Evolutionary conservation across 1,140 invertebrate species (phyloP).

Genomic region (Atopsyche davidsoni): DNA sequence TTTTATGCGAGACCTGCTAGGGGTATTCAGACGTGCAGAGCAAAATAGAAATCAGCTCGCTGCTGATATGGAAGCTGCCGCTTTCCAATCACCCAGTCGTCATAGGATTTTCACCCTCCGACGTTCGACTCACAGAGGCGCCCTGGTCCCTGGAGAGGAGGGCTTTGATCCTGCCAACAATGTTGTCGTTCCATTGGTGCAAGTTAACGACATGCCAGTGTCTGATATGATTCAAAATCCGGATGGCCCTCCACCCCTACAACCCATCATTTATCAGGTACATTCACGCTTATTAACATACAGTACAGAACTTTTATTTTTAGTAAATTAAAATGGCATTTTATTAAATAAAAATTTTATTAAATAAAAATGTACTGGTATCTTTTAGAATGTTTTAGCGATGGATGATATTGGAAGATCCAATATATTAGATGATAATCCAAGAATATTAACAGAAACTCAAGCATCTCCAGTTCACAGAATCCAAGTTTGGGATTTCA

Average conservation of each 20-base stretch:
- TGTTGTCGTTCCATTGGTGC: slow-evolving; percentile 49
- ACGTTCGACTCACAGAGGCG: no score
- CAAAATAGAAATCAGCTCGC: slow-evolving; percentile 3
- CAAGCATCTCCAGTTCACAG: slow-evolving; percentile 51
- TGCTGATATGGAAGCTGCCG: slow-evolving; percentile 1
- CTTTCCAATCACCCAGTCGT: neutral
- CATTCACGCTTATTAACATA: neutral
- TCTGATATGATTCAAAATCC: slow-evolving; percentile 38
- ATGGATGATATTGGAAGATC: slow-evolving; percentile 21
- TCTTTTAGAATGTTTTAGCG: slow-evolving; percentile 19
- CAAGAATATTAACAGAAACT: slow-evolving; percentile 16
- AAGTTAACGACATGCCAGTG: slow-evolving; percentile 54
- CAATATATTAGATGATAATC: slow-evolving; percentile 13
- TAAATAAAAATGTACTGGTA: no score
- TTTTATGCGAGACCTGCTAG: slow-evolving; percentile 13
- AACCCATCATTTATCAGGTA: neutral
- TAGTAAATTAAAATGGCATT: no score
- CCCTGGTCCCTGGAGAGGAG: neutral
- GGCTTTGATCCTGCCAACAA: slow-evolving; percentile 35
- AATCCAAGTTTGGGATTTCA: slow-evolving; percentile 81
- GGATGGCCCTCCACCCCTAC: slow-evolving; percentile 32
- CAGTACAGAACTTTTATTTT: neutral
- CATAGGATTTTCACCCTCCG: slow-evolving; percentile 2
- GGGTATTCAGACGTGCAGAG: slow-evolving; percentile 9
- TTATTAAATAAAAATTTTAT: no score